Conservation (phyloP, 2,888 invertebrate species). For the Trachelus tabidus region DNA sequence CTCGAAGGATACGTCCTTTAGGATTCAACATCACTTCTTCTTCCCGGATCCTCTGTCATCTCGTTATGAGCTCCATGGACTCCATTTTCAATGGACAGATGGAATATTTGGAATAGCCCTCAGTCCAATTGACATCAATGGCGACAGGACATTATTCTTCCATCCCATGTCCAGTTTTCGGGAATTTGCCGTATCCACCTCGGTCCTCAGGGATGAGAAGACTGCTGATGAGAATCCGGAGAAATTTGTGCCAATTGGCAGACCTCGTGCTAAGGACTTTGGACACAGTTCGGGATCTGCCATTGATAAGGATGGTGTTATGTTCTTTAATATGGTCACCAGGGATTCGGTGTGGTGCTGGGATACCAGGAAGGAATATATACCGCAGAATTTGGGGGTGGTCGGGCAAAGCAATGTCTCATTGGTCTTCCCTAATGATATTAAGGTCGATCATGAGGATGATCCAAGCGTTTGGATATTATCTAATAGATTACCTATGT, state of each 20-base stretch:
- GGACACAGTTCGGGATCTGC: constrained; percentile 82
- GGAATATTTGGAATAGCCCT: constrained; percentile 82
- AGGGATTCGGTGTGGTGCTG: constrained; percentile 83
- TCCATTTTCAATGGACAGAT: constrained; percentile 86
- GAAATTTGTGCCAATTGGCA: constrained; percentile 58
- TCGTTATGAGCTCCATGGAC: constrained; percentile 78
- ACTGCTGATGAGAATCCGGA: constrained; percentile 50
- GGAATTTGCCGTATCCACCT: constrained; percentile 80
- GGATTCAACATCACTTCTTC: constrained; percentile 77
- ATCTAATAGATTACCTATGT: constrained; percentile 80
- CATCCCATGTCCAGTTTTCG: constrained; percentile 86
- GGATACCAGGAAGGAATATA: constrained; percentile 80
- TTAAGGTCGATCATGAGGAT: constrained; percentile 78
- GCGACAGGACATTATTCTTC: constrained; percentile 78
- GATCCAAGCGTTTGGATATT: constrained; percentile 82
- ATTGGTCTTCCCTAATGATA: constrained; percentile 83
- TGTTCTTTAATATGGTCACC: constrained; percentile 84
- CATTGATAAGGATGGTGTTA: constrained; percentile 77
- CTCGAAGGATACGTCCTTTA: constrained; percentile 72
- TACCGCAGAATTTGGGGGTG: constrained; percentile 72
- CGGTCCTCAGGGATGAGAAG: constrained; percentile 73
- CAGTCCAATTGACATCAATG: constrained; percentile 68
- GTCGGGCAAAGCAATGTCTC: constrained; percentile 74
- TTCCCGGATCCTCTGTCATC: constrained; percentile 80
- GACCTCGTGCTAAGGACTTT: constrained; percentile 59